Conservation (phyloP, 2,888 invertebrate species). For the Melanophora roralis region DNA sequence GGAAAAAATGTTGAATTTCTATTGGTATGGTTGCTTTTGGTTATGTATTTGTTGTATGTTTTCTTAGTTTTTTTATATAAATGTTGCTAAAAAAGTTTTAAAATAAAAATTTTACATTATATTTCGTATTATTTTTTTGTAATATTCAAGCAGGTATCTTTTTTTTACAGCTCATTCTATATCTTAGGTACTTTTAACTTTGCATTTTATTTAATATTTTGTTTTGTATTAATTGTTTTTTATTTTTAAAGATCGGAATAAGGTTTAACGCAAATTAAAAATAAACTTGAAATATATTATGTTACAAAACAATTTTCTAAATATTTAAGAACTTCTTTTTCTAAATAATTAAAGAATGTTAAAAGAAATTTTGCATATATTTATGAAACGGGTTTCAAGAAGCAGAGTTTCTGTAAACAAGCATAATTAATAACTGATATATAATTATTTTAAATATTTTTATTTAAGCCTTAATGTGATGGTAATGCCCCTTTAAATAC, state of each 20-base stretch:
- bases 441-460: too few relatives aligned
- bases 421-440: too few relatives aligned
- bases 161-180: constrained; percentile 77
- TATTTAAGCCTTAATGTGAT: too few relatives aligned
- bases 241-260: constrained; percentile 6
- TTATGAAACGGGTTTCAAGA: too few relatives aligned
- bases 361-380: too few relatives aligned
- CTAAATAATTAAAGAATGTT: too few relatives aligned
- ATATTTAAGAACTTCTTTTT: too few relatives aligned
- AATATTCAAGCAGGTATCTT: constrained; percentile 76
- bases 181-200: constrained; percentile 72
- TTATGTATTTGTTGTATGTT: background rate
- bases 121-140: constrained; percentile 49
- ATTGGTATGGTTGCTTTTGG: background rate
- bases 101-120: constrained; percentile 24
- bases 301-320: too few relatives aligned
- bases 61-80: background rate
- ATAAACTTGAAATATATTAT: too few relatives aligned
- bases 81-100: constrained; percentile 22
- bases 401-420: too few relatives aligned
- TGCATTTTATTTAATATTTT: constrained; percentile 61
- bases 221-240: background rate
- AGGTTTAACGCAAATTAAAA: too few relatives aligned
- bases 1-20: background rate
- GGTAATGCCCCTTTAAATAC: too few relatives aligned